Evolutionary conservation across 2,888 invertebrate genomes (phyloP).

Genomic region (Drosophila kambysellisi): DNA sequence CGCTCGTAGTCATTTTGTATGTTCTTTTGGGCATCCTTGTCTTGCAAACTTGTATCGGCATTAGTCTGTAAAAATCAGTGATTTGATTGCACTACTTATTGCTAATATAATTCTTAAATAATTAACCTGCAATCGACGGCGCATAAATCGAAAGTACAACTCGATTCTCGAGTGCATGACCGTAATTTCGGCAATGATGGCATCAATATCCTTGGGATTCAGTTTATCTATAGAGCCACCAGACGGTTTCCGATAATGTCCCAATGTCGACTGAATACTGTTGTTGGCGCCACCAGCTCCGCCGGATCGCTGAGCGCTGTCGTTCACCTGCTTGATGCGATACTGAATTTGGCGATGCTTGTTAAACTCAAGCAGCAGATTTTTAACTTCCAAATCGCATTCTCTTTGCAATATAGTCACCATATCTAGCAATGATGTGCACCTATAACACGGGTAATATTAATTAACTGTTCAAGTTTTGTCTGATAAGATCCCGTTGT

Average conservation of each 20-base stretch:
- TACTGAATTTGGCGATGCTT: constrained; percentile 88
- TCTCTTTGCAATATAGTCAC: constrained; percentile 91
- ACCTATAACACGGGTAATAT: constrained; percentile 25
- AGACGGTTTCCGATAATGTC: constrained; percentile 84
- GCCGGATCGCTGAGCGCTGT: constrained; percentile 86
- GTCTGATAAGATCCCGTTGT: background rate
- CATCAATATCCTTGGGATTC: constrained; percentile 94
- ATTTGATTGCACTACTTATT: constrained; percentile 8
- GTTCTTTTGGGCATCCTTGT: constrained; percentile 85
- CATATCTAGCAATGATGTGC: constrained; percentile 89
- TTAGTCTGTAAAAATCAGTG: constrained; percentile 86
- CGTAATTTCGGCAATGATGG: constrained; percentile 95
- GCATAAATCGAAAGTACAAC: constrained; percentile 95
- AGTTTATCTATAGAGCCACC: constrained; percentile 86
- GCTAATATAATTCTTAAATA: background rate
- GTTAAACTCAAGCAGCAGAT: constrained; percentile 90
- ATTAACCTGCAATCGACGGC: constrained; percentile 89
- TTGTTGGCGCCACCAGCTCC: constrained; percentile 35
- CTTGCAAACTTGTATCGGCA: constrained; percentile 87
- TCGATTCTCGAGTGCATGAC: constrained; percentile 96
- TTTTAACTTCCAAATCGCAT: constrained; percentile 89
- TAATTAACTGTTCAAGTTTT: background rate
- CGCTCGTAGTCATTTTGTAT: constrained; percentile 87
- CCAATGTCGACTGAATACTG: constrained; percentile 70
- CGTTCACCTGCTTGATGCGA: constrained; percentile 88